Evolutionary conservation across 2,888 invertebrate species (phyloP).

Genomic region (Latrodectus hesperus): DNA sequence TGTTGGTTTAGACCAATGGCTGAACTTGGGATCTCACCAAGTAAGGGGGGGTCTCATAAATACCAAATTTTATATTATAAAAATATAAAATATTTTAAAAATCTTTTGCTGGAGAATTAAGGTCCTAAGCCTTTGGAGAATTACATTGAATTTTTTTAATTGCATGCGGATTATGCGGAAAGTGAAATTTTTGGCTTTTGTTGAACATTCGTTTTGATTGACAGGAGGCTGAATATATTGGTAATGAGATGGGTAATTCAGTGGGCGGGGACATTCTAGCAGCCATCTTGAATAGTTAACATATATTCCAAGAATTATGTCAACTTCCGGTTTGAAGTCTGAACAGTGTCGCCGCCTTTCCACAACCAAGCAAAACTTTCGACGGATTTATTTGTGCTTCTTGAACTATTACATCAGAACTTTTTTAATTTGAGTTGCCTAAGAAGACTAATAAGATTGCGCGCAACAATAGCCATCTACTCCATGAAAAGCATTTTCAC

Average conservation of each 20-base stretch:
- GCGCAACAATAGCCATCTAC: too few relatives aligned
- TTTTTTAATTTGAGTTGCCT: too few relatives aligned
- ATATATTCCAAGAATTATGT: constrained; percentile 26
- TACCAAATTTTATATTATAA: constrained; percentile 47
- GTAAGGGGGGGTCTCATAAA: constrained; percentile 20
- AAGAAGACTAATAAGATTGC: too few relatives aligned
- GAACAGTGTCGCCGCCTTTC: constrained; percentile 68
- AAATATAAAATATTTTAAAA: constrained; percentile 4
- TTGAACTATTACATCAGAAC: too few relatives aligned
- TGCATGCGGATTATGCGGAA: neutral
- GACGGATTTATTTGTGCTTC: neutral
- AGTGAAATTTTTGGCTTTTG: neutral
- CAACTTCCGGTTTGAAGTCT: constrained; percentile 50
- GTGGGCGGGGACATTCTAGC: constrained; percentile 50
- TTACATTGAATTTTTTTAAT: neutral
- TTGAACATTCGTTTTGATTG: constrained; percentile 40
- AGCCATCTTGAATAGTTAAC: constrained; percentile 58
- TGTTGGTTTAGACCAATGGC: constrained; percentile 54
- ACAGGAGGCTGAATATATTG: constrained; percentile 42
- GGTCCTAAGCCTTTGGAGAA: neutral
- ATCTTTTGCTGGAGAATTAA: neutral
- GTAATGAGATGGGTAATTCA: constrained; percentile 61
- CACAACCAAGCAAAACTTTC: constrained; percentile 38
- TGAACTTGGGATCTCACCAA: constrained; percentile 19
- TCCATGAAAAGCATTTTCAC: too few relatives aligned